Evolutionary conservation across 37 sponge, comb jelly and placozoan species (phyloP).

Genomic region (Trichoplax adhaerens): DNA sequence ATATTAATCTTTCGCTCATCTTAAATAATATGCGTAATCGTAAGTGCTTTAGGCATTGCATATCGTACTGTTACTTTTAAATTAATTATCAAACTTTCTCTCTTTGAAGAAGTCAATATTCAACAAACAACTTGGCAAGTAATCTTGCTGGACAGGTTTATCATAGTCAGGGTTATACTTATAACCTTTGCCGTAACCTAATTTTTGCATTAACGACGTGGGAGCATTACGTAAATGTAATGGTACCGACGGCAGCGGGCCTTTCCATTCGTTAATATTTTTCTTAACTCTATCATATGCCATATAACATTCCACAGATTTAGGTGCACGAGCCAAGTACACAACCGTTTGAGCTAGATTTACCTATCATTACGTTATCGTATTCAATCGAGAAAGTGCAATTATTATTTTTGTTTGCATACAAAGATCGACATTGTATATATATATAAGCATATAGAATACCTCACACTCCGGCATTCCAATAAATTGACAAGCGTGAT

Average conservation of each 20-base stretch:
- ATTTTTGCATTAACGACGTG: constrained; percentile 21
- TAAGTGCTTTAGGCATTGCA: no score
- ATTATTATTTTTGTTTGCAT: no score
- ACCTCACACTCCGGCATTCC: constrained; percentile 43
- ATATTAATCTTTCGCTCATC: no score
- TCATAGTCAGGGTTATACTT: constrained; percentile 27
- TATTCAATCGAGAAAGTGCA: background rate
- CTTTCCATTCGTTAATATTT: constrained; percentile 9
- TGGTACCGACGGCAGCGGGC: constrained; percentile 26
- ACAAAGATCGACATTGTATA: no score
- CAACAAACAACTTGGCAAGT: constrained; percentile 18
- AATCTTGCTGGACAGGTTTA: constrained; percentile 19
- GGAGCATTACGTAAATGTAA: constrained; percentile 35
- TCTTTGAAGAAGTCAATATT: constrained; percentile 17
- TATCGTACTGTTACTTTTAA: no score
- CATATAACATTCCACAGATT: constrained; percentile 19
- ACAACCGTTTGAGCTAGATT: constrained; percentile 32
- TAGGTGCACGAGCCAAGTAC: constrained; percentile 36
- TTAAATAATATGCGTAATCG: no score
- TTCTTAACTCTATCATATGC: constrained; percentile 16
- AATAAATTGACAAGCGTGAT: constrained; percentile 28
- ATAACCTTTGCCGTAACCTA: constrained; percentile 30
- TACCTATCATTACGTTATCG: constrained; percentile 1
- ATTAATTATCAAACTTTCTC: no score
- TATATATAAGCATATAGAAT: background rate